phyloP scores from a whole-genome alignment of 1,140 invertebrate genomes.

The Drosophila serrata region DNA sequence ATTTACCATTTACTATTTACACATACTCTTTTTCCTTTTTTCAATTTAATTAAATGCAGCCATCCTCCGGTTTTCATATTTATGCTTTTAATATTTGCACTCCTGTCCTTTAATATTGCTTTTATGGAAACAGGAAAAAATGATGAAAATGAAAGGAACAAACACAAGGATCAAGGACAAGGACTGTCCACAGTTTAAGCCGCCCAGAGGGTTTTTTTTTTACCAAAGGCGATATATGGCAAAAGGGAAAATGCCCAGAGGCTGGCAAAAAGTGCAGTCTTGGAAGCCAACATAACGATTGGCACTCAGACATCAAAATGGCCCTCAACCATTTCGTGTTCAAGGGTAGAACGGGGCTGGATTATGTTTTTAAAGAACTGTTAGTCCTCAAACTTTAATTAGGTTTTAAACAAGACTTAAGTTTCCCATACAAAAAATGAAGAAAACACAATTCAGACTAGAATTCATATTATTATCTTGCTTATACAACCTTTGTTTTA shows the following conservation, averaged over 20 bases:
- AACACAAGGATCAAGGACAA: conserved; percentile 6
- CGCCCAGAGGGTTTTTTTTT: conserved; percentile 2
- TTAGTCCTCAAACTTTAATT: too few relatives aligned
- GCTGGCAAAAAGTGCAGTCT: background rate
- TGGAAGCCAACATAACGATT: background rate
- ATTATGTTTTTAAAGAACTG: background rate
- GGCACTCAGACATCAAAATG: conserved; percentile 20
- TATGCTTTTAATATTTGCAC: conserved; percentile 36
- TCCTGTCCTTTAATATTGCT: conserved; percentile 41
- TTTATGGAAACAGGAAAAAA: conserved; percentile 15
- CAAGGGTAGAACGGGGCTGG: background rate
- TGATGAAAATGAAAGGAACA: background rate
- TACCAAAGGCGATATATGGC: background rate
- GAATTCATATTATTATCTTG: background rate
- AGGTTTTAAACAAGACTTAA: too few relatives aligned
- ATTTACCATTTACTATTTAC: background rate
- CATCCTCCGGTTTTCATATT: conserved; percentile 23
- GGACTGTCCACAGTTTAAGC: conserved; percentile 21
- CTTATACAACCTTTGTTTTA: background rate
- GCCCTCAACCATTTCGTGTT: background rate
- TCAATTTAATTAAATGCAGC: background rate
- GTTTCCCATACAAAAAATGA: background rate
- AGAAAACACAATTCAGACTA: too few relatives aligned
- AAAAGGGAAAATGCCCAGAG: background rate
- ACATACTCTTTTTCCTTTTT: background rate